These are phyloP conservation scores for Paratrypauchen microcephalus DNA, from an alignment of 2,797 vertebrate species.

Conservation along the genomic window DNA sequence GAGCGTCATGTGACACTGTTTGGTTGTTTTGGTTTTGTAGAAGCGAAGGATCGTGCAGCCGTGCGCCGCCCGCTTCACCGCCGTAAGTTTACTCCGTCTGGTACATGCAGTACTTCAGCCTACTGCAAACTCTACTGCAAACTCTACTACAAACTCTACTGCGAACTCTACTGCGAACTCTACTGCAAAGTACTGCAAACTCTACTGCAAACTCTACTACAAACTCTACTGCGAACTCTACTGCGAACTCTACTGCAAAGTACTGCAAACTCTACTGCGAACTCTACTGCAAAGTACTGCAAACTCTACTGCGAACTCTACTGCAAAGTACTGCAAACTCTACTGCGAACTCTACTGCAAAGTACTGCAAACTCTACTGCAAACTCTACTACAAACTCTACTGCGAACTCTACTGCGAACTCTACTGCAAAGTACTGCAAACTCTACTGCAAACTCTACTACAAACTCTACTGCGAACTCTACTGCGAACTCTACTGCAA, in stretches of 20 bases:
- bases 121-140: slow-evolving; percentile 22
- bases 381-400: neutral
- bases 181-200: slow-evolving; percentile 22
- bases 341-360: no score
- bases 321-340: no score
- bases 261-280: no score
- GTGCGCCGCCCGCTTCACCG: slow-evolving; percentile 79
- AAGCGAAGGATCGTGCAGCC: slow-evolving; percentile 83
- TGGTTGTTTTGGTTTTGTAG: slow-evolving; percentile 74
- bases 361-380: slow-evolving; percentile 24
- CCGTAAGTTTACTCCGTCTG: slow-evolving; percentile 75
- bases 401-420: no score
- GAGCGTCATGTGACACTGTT: slow-evolving; percentile 5
- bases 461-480: no score
- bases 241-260: slow-evolving; percentile 18
- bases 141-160: neutral
- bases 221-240: slow-evolving; percentile 25
- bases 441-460: slow-evolving; percentile 20
- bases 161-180: no score
- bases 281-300: no score
- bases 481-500: slow-evolving; percentile 21
- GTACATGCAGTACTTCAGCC: neutral
- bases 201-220: slow-evolving; percentile 19
- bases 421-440: slow-evolving; percentile 23
- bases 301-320: no score